Evolutionary conservation across 1,140 invertebrate species (phyloP).

Genomic region (Pentalonia nigronervosa): DNA sequence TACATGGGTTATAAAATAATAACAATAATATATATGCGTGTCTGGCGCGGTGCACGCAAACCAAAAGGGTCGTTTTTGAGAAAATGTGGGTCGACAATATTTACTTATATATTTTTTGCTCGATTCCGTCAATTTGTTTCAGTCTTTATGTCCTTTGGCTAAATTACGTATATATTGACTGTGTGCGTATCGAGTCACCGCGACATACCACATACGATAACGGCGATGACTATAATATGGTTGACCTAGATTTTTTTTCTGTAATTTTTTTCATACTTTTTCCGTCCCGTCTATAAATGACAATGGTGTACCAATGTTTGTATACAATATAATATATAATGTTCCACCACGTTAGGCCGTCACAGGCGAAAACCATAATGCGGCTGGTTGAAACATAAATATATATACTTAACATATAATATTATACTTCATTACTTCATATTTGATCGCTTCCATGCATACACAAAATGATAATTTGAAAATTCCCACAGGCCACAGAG

Average conservation of each 20-base stretch:
- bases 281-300: not conserved
- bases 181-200: not conserved
- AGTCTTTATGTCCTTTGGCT: conserved; percentile 1
- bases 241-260: conserved; percentile 36
- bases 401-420: not conserved
- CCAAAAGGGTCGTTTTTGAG: not conserved
- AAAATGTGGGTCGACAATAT: conserved; percentile 35
- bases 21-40: conserved; percentile 8
- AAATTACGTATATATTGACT: not conserved
- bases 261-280: conserved; percentile 11
- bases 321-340: not conserved
- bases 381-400: not conserved
- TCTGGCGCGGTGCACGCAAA: not conserved
- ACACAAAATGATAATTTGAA: not conserved
- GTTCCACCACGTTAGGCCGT: conserved; percentile 4
- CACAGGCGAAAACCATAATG: not conserved
- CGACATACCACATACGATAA: not conserved
- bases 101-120: conserved; percentile 32
- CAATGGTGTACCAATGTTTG: not conserved
- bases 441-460: not conserved
- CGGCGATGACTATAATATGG: not conserved
- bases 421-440: not conserved
- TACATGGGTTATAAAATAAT: not conserved
- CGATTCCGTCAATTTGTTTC: not conserved
- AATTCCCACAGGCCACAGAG: not conserved